Evolutionary conservation across 2,113 vertebrate species (phyloP).

Genomic region (Festucalex cinctus): DNA sequence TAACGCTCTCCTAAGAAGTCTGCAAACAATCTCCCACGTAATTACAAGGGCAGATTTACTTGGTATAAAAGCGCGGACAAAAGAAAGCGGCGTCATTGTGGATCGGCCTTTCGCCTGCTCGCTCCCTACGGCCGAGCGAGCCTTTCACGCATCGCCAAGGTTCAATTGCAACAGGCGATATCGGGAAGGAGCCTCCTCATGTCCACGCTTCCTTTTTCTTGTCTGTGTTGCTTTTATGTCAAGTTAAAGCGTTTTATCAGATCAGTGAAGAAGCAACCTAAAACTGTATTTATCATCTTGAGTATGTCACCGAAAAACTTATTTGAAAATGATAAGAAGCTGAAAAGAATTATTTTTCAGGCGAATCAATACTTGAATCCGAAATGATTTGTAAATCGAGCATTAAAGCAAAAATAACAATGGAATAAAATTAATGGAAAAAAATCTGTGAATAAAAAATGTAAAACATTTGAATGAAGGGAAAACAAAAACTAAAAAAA

Average conservation of each 20-base stretch:
- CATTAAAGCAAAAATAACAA: too few species aligned
- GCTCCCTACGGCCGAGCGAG: conserved; percentile 62
- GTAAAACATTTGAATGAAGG: too few species aligned
- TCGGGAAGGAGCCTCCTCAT: conserved; percentile 51
- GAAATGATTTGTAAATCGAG: too few species aligned
- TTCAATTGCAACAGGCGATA: conserved; percentile 65
- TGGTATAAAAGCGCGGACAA: conserved; percentile 64
- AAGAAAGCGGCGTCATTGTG: conserved; percentile 61
- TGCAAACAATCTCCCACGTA: conserved; percentile 74
- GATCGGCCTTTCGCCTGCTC: conserved; percentile 33
- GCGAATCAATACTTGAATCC: too few species aligned
- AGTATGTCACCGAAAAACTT: not conserved
- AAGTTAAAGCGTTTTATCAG: too few species aligned
- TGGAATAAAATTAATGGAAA: too few species aligned
- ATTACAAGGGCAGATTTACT: conserved; percentile 76
- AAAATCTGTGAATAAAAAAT: too few species aligned
- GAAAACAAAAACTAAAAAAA: too few species aligned
- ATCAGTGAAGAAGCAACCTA: conserved; percentile 32
- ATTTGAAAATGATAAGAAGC: too few species aligned
- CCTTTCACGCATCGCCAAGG: conserved; percentile 64
- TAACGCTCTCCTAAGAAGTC: conserved; percentile 71
- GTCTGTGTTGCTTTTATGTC: not conserved
- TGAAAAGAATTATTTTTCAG: too few species aligned
- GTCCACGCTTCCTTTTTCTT: conserved; percentile 8
- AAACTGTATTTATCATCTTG: conserved; percentile 46